Conservation (phyloP, 2,113 vertebrate genomes). For the Nycticryphes semicollaris region DNA sequence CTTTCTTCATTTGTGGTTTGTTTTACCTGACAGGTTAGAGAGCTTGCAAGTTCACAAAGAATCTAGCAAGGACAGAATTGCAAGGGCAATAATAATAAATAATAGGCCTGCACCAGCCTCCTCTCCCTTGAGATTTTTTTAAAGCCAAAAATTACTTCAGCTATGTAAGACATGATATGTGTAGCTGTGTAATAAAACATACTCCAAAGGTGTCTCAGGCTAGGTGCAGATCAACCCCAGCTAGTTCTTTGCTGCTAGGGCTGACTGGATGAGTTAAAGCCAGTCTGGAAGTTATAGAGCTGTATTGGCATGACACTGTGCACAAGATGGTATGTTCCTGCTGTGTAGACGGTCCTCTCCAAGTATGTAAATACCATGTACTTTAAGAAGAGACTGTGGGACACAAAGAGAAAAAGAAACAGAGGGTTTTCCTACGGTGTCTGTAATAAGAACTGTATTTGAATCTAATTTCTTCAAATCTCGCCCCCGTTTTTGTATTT, state of each 20-base stretch:
- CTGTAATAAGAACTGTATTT: background rate
- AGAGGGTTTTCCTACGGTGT: rapidly evolving
- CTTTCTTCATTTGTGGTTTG: slow-evolving; percentile 54
- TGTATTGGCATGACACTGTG: background rate
- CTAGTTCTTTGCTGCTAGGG: background rate
- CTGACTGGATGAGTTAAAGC: background rate
- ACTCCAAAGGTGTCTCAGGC: background rate
- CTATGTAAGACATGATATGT: background rate
- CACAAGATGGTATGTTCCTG: rapidly evolving
- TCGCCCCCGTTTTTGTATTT: background rate
- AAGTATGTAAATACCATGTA: background rate
- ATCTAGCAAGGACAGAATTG: background rate
- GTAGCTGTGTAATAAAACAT: background rate
- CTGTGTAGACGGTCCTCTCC: rapidly evolving
- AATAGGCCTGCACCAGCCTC: background rate
- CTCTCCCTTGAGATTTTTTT: background rate
- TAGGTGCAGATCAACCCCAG: background rate
- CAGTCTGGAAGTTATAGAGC: background rate
- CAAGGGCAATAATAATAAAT: slow-evolving; percentile 11
- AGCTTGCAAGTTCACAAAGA: slow-evolving; percentile 3
- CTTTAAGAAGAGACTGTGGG: background rate
- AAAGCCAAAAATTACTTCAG: background rate
- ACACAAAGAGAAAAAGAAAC: background rate
- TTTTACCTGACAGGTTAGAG: slow-evolving; percentile 53
- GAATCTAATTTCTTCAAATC: background rate